Percentiles rank a stretch among this genome's conserved stretches.
These are phyloP conservation scores for Bostrychus sinensis DNA, from an alignment of 2,113 vertebrate species.

Conservation along the genomic window DNA sequence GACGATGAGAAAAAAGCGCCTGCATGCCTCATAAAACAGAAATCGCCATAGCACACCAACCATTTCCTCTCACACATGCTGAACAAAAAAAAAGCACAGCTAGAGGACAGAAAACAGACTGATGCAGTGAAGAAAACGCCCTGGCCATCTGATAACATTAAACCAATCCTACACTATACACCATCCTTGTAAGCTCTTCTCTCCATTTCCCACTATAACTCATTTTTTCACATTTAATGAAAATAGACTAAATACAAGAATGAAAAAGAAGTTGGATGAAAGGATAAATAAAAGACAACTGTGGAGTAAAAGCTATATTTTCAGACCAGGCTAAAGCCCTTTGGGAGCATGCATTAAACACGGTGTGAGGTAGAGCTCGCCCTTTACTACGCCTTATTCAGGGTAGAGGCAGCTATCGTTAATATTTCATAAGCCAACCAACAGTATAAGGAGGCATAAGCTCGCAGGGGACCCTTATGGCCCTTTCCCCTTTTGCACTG, in stretches of 20 bases:
- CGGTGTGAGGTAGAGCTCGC: conserved; percentile 63
- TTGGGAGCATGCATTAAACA: conserved; percentile 65
- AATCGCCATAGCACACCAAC: conserved; percentile 61
- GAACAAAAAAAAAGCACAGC: conserved; percentile 48
- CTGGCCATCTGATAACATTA: conserved; percentile 70
- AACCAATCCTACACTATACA: conserved; percentile 56
- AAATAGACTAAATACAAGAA: not conserved
- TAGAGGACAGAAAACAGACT: conserved; percentile 69
- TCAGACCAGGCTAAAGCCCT: conserved; percentile 50
- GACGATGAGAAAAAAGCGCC: conserved; percentile 63
- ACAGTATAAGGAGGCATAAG: conserved; percentile 59
- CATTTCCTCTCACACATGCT: conserved; percentile 67
- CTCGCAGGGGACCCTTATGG: conserved; percentile 49
- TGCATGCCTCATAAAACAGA: conserved; percentile 75
- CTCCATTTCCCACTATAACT: not conserved
- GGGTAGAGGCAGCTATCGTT: conserved; percentile 56
- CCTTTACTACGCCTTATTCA: conserved; percentile 73
- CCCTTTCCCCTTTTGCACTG: conserved; percentile 15
- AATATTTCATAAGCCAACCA: conserved; percentile 75
- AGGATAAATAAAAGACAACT: conserved; percentile 14
- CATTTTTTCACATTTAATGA: not conserved
- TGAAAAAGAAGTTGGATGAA: not conserved
- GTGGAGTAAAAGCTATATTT: conserved; percentile 43
- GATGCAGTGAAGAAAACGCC: conserved; percentile 54
- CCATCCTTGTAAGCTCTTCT: conserved; percentile 25